Percentiles rank a stretch among this genome's conserved stretches.
Evolutionary conservation across 2,888 invertebrate species (phyloP).

Genomic region (Rhorus exstirpatorius): DNA sequence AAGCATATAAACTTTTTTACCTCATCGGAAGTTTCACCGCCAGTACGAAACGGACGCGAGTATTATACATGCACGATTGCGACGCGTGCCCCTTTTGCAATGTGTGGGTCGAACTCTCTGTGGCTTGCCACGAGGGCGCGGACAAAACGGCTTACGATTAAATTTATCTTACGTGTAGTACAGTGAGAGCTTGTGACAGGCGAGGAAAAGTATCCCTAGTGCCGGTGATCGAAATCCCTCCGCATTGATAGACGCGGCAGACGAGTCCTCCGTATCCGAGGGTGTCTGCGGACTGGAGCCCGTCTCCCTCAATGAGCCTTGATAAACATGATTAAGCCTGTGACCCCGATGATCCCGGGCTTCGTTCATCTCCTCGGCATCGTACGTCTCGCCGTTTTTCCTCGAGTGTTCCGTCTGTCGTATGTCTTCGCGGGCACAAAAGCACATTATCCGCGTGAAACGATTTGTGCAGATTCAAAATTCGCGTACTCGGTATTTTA

Average conservation of each 20-base stretch:
- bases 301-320: constrained; percentile 89
- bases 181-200: constrained; percentile 73
- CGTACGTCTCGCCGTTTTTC: constrained; percentile 76
- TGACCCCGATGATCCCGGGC: constrained; percentile 78
- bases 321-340: constrained; percentile 87
- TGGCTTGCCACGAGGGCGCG: too few species aligned
- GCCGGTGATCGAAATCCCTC: constrained; percentile 64
- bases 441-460: not conserved
- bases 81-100: not conserved
- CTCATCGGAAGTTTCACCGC: constrained; percentile 16
- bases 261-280: constrained; percentile 67
- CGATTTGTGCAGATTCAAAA: not conserved
- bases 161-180: constrained; percentile 73
- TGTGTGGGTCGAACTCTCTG: not conserved
- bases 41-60: constrained; percentile 10
- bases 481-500: too few species aligned
- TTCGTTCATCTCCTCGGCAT: constrained; percentile 72
- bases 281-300: constrained; percentile 85
- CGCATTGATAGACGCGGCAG: constrained; percentile 59
- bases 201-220: constrained; percentile 73
- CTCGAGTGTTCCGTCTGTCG: constrained; percentile 79
- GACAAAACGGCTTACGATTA: constrained; percentile 16
- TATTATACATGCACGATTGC: too few species aligned
- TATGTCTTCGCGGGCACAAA: constrained; percentile 77
- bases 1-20: not conserved